Base-by-base conservation (phyloP, 2,113 vertebrate genomes). In the Colius striatus region DNA sequence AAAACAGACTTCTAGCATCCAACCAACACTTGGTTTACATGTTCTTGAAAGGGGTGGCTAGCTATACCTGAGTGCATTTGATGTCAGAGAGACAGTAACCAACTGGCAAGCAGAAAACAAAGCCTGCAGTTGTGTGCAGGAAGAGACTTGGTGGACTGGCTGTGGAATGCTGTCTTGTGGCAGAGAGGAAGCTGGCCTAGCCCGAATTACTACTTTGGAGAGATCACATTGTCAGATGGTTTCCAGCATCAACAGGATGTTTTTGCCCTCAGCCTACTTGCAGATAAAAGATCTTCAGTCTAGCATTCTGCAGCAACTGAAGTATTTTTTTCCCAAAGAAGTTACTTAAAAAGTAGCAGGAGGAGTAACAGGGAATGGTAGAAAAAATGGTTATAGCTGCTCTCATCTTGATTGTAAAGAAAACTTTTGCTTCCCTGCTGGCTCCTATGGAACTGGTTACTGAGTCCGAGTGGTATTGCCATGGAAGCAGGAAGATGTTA, bases 121-220 rank as follows among this genome's bases (percentile, higher is more conserved):
- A 23, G 60, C 26, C 8, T 14, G 25, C 7, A 53, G 36, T 47
- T 54, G 55, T 23, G 30, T n/a, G 60, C 15, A 29, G 54, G 41
- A 61, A 36, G 26, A 29, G 23, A 32, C 32, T 38, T 18, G 18
- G 11, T 68, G 85, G 43, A 20, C 17, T 93, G 72, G 10, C 15
- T 47, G 26, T 27, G 26, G 16, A 2, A 29, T 53, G 29, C 38
- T 79, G 29, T 25, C 6, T 36, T 74, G 43, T 3, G 8, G 38
- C 32, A 17, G 29, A 43, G 30, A 41, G 12, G 10, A 54, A 34
- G 45, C 1, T 67, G 68, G 58, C 47, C n/a, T 36, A 15, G 22
- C 21, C 6, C 0, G 0, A 57, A 45, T 32, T 51, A 18, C 13
- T 86, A 1, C 50, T 54, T 58, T 13, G 29, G 23, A 76, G 7